phyloP scores from a whole-genome alignment of 1,140 invertebrate species.

The Elymnias hypermnestra region DNA sequence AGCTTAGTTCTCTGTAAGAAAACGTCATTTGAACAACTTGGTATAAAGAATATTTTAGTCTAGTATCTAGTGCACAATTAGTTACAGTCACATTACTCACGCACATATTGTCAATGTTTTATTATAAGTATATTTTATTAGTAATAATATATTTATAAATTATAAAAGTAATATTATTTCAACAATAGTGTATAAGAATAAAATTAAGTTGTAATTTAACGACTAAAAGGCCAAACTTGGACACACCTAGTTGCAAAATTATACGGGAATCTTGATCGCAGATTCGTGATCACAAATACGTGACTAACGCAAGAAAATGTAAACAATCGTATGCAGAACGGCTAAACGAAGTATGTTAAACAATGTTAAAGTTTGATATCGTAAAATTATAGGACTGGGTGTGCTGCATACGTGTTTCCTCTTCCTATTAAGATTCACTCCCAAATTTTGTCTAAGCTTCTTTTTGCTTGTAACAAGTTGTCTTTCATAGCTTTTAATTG shows the following conservation, averaged over 20 bases:
- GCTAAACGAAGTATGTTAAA: constrained; percentile 13
- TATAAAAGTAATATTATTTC: too few species aligned
- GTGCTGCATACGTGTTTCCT: constrained; percentile 2
- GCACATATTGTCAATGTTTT: too few species aligned
- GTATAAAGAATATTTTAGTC: too few species aligned
- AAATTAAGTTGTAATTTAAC: constrained; percentile 1
- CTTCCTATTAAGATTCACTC: background rate
- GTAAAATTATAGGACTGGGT: constrained; percentile 7
- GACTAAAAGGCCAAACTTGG: constrained; percentile 9
- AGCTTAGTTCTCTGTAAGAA: too few species aligned
- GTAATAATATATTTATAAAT: too few species aligned
- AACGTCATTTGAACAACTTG: too few species aligned
- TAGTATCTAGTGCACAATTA: too few species aligned
- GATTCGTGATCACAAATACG: constrained; percentile 48
- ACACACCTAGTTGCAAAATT: constrained; percentile 25
- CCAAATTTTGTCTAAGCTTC: background rate
- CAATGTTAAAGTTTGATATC: constrained; percentile 5
- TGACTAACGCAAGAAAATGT: constrained; percentile 36
- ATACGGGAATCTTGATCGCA: constrained; percentile 37
- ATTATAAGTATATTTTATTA: too few species aligned
- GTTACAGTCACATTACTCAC: too few species aligned
- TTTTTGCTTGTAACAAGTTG: too few species aligned
- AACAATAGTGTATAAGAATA: background rate
- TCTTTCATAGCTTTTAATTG: too few species aligned
- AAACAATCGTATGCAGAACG: constrained; percentile 31